phyloP scores from a whole-genome alignment of 2,113 vertebrate genomes.

The Acanthisitta chloris region DNA sequence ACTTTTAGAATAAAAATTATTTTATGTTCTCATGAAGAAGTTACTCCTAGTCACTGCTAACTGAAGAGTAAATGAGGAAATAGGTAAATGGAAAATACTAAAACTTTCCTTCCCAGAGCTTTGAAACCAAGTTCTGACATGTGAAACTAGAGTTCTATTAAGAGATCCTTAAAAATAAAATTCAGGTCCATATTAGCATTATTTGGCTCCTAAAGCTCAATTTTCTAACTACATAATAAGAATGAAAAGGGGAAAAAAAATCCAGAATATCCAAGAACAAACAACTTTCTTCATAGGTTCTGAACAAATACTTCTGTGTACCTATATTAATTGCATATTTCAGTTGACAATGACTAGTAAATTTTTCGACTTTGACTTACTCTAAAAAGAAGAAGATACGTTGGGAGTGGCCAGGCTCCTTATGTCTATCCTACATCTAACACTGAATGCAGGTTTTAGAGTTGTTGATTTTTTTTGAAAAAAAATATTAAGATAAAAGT shows the following conservation, averaged over 20 bases:
- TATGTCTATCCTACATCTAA: not conserved
- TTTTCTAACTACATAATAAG: not conserved
- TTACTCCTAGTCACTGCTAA: not conserved
- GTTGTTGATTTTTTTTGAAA: not conserved
- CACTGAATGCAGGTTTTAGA: not conserved
- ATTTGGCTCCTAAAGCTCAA: not conserved
- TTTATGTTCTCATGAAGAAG: not conserved
- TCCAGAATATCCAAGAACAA: not conserved
- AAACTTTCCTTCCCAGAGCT: not conserved
- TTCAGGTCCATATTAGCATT: not conserved
- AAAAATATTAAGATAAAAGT: not conserved
- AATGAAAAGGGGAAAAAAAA: not conserved
- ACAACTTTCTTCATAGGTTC: not conserved
- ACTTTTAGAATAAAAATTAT: not conserved
- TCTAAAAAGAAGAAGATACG: not conserved
- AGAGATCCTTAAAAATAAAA: not conserved
- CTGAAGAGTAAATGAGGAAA: not conserved
- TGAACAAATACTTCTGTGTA: not conserved
- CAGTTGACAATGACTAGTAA: not conserved
- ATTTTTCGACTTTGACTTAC: not conserved
- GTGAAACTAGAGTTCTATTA: not conserved
- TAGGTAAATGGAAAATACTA: not conserved
- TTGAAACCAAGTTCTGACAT: not conserved
- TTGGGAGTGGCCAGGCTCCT: not conserved
- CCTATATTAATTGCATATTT: not conserved